Evolutionary conservation across 30 jellyfish, hydroid and myxozoan species (phyloP).

Genomic region (Chironex yamaguchii): DNA sequence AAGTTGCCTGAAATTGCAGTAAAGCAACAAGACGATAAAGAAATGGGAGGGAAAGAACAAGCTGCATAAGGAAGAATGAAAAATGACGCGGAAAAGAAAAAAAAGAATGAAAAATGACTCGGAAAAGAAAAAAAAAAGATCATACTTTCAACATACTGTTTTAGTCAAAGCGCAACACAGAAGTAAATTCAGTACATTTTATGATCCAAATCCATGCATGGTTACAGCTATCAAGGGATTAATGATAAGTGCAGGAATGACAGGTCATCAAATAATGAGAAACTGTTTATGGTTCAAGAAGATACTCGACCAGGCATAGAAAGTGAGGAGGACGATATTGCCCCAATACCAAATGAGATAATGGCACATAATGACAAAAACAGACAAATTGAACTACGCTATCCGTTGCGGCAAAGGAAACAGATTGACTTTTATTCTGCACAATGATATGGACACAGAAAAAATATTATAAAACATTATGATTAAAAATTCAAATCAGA

Average conservation of each 20-base stretch:
- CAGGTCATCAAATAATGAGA: background rate
- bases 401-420: too few relatives aligned
- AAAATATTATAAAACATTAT: too few relatives aligned
- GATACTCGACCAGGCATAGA: too few relatives aligned
- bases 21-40: constrained; percentile 20
- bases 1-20: constrained; percentile 18
- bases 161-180: constrained; percentile 18
- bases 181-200: constrained; percentile 13
- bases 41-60: constrained; percentile 13
- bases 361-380: too few relatives aligned
- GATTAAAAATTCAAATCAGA: too few relatives aligned
- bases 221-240: constrained; percentile 16
- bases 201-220: constrained; percentile 11
- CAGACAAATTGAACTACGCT: too few relatives aligned
- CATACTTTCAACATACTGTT: too few relatives aligned
- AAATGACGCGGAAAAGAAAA: background rate
- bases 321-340: too few relatives aligned
- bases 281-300: constrained; percentile 10
- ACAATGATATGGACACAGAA: too few relatives aligned
- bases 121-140: constrained; percentile 10
- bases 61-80: constrained; percentile 12
- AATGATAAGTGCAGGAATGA: constrained; percentile 36
- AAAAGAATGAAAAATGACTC: too few relatives aligned
- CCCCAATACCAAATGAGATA: too few relatives aligned
- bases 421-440: too few relatives aligned